Base-by-base conservation (phyloP, 1,140 invertebrate genomes). In the Spodoptera frugiperda region DNA sequence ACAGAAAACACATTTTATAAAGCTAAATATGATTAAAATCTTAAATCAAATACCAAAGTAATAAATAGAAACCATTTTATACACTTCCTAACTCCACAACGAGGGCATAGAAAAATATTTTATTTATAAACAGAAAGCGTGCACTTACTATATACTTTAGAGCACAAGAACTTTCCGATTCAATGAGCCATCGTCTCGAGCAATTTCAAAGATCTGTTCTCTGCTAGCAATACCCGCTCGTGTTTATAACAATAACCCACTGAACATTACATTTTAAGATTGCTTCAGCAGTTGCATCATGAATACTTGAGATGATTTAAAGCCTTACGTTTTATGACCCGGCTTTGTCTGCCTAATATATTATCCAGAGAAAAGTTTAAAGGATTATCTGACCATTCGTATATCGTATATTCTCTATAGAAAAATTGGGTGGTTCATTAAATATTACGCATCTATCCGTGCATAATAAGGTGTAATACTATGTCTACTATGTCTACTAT, bases 141-240 rank as follows among this genome's bases (percentile, higher is more conserved):
- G 57, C 17, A 44, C n/a, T 10, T 25, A 44, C 59, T 44, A 10
- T 39, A 10, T 39, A 19, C 12, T 63, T 33, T 63, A 17, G 57
- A 61, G 57, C n/a, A 44, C 57, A 61, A 15, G 33, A 9, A 17
- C 33, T 61, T 61, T 61, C 57, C 11, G 33, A 61, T 61, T 61
- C 61, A 65, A 65, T 65, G 19, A 65, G 48, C 44, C 39, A 12
- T 65, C 11, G 17, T 2, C 61, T 12, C 15, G 21, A 65, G 61
- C 19, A 65, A 65, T 65, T 65, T 49, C 61, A 65, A 25, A 65
- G 44, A 65, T 65, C 49, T 67, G 46, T 49, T 67, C 21, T 48
- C 12, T 11, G 14, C 63, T 46, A 21, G 63, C 63, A 49, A 12
- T 19, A 17, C 44, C 63, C 44, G 39, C 19, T 49, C 17, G 63